Base-by-base conservation (phyloP, 2,113 vertebrate species). In the Harpagus bidentatus region DNA sequence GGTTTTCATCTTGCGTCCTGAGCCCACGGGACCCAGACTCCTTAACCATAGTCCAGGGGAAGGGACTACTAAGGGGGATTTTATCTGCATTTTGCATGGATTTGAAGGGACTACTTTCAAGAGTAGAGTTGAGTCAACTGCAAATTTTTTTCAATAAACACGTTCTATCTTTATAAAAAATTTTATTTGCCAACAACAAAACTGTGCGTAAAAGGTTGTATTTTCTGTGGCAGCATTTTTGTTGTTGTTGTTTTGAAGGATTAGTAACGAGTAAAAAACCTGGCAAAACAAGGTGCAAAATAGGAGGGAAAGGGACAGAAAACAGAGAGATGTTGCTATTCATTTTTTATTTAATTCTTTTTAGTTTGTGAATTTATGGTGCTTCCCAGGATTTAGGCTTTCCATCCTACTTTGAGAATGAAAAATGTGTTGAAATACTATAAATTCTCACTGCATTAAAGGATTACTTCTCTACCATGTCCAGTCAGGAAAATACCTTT, bases 1-100 rank as follows among this genome's bases (percentile, higher is more conserved):
- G 61, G 23, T 50, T 87, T 67, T 59, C 8, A 47, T 4, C 38
- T 62, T 47, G 18, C 3, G 1, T 53, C 16, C n/a, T 72, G 38
- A 84, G 31, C 14, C 28, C 31, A 71, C 0, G 0, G 34, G 52
- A 53, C 7, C 6, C 20, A 38, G 31, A 19, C 5, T 42, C 48
- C 20, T 67, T n/a, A 71, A 29, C 10, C 15, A 45, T 0, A 47
- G 42, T 22, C 19, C 26, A 53, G 26, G 14, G 29, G 17, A 93
- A 86, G 22, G 28, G 21, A 73, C 11, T 34, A 10, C 8, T n/a
- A 67, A 31, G 2, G 6, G 11, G 18, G 3, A 32, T 31, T 79
- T 93, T 43, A 45, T 6, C 65, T 50, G 16, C 13, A 82, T 58
- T 87, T 82, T 76, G 7, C 38, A 55, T 21, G 3, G 25, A 59